Percentiles rank a stretch among this genome's conserved stretches.
Conservation (phyloP, 2,113 vertebrate species). For the Chascanopsetta lugubris region DNA sequence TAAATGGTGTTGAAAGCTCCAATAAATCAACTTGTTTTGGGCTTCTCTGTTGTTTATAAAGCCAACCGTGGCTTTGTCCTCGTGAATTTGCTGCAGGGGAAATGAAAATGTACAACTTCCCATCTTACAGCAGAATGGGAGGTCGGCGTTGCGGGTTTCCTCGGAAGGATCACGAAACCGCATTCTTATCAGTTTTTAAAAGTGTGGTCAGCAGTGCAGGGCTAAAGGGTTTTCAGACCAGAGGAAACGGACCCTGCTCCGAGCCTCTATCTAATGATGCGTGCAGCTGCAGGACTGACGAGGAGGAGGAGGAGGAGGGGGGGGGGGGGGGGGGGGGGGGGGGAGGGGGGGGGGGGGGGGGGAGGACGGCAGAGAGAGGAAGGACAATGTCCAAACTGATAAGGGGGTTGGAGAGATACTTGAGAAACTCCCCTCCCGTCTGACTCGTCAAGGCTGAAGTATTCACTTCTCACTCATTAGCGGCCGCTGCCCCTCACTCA, state of each 20-base stretch:
- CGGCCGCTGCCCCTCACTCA: constrained; percentile 53
- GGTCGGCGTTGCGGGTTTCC: constrained; percentile 18
- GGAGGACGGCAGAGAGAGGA: constrained; percentile 41
- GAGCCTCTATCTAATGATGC: constrained; percentile 70
- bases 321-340: too few species aligned
- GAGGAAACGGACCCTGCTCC: constrained; percentile 21
- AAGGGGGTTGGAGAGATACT: constrained; percentile 56
- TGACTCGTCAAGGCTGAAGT: constrained; percentile 55
- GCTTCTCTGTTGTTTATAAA: constrained; percentile 15
- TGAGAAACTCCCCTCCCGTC: constrained; percentile 51
- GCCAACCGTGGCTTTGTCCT: constrained; percentile 14
- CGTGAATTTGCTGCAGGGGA: not conserved
- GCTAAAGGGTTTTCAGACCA: constrained; percentile 46
- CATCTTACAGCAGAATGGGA: constrained; percentile 14
- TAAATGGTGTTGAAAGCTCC: constrained; percentile 10
- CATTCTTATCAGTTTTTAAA: constrained; percentile 36
- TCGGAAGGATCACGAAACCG: constrained; percentile 17
- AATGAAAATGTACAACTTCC: constrained; percentile 15
- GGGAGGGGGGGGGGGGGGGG: too few species aligned
- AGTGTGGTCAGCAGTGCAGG: constrained; percentile 33
- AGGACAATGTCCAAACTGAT: constrained; percentile 65
- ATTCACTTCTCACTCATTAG: constrained; percentile 76
- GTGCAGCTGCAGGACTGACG: constrained; percentile 46
- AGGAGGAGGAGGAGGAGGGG: too few species aligned
- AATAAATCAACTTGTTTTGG: constrained; percentile 36